These are phyloP conservation scores for Leistus spinibarbis DNA, from an alignment of 2,888 invertebrate species.

Conservation along the genomic window DNA sequence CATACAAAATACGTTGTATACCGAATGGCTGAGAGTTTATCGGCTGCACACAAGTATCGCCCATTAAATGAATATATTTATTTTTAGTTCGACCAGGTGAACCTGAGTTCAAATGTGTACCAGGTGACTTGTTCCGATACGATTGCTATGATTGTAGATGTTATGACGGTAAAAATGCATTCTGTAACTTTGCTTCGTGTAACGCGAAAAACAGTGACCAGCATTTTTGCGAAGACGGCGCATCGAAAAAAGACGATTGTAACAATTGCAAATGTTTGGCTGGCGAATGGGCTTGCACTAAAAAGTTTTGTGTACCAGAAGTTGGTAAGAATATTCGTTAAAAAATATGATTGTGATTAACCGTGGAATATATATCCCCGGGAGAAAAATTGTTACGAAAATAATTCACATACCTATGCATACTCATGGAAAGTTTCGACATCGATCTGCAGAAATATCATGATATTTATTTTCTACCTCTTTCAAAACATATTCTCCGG, in stretches of 20 bases:
- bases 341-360: no score
- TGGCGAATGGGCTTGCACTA: constrained; percentile 30
- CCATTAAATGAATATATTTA: constrained; percentile 43
- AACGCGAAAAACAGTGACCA: not conserved
- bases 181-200: constrained; percentile 52
- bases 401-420: no score
- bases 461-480: no score
- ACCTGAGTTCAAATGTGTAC: constrained; percentile 52
- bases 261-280: constrained; percentile 44
- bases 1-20: no score
- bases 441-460: no score
- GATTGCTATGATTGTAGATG: constrained; percentile 63
- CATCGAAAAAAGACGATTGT: constrained; percentile 45
- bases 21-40: no score
- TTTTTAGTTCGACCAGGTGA: constrained; percentile 43
- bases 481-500: no score
- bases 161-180: constrained; percentile 57
- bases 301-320: constrained; percentile 26
- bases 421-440: no score
- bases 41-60: no score
- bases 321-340: constrained; percentile 15
- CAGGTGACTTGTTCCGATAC: constrained; percentile 58
- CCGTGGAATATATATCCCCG: no score
- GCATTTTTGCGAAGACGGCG: constrained; percentile 28
- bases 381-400: no score